Evolutionary conservation across 1,140 invertebrate species (phyloP).

Genomic region (Zaprionus taronus): DNA sequence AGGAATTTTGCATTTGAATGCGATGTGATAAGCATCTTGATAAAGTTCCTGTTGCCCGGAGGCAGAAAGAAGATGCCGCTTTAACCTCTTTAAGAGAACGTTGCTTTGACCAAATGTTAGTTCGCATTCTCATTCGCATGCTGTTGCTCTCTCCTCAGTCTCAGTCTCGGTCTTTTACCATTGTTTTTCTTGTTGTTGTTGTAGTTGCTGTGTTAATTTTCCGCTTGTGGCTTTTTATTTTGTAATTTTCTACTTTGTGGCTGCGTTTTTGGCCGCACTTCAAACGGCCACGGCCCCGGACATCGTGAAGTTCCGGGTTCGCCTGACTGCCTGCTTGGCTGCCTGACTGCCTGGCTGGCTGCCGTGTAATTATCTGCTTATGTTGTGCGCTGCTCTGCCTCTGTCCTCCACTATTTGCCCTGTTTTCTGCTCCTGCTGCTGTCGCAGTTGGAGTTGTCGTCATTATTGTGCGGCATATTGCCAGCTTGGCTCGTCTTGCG

Average conservation of each 20-base stretch:
- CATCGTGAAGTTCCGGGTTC: slow-evolving; percentile 24
- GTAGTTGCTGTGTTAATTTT: slow-evolving; percentile 66
- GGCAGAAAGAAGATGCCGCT: slow-evolving; percentile 17
- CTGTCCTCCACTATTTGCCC: slow-evolving; percentile 1
- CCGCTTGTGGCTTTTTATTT: slow-evolving; percentile 80
- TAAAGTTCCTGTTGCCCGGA: slow-evolving; percentile 53
- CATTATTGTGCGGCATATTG: slow-evolving; percentile 41
- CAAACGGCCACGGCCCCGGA: slow-evolving; percentile 8
- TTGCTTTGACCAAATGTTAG: slow-evolving; percentile 44
- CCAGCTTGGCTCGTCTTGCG: slow-evolving; percentile 22
- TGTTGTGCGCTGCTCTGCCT: slow-evolving; percentile 45
- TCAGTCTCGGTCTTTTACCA: neutral
- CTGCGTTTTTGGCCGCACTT: slow-evolving; percentile 40
- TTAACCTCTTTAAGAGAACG: slow-evolving; percentile 22
- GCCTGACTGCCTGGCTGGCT: neutral
- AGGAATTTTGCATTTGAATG: slow-evolving; percentile 75
- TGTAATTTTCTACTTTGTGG: slow-evolving; percentile 79
- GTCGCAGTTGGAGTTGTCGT: slow-evolving; percentile 13
- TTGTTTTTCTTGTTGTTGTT: slow-evolving; percentile 8
- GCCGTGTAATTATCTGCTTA: slow-evolving; percentile 81
- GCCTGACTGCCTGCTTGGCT: slow-evolving; percentile 12
- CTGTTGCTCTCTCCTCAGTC: neutral
- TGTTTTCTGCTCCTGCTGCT: slow-evolving; percentile 14
- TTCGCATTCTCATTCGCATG: slow-evolving; percentile 20
- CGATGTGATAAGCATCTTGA: slow-evolving; percentile 75